Evolutionary conservation across 2,888 invertebrate species (phyloP), one percentile per base, ranked within the genome.

Genomic region (Rotaria macrura): DNA sequence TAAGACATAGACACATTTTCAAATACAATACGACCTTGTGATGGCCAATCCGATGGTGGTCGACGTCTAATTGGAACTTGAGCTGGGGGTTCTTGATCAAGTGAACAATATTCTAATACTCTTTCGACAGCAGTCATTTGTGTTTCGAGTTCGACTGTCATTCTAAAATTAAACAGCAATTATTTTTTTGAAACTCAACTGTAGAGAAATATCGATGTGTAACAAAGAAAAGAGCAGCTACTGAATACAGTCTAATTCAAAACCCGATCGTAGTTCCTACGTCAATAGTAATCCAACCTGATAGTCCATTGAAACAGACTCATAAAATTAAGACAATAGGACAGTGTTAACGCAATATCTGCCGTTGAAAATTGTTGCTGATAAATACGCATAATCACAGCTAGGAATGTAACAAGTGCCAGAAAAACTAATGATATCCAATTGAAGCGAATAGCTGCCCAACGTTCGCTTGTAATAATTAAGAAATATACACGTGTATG

Each of bases 371-470:
- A n/a, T 1, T 14, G 25, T 5, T 79, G 17, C 10, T n/a, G 7
- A 20, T 4, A 3, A 2, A 79, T n/a, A 7, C 52, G 52, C 23
- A 52, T 6, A 52, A 52, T 23, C 12, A 79, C 9, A 14, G 79
- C 79, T 2, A 79, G n/a, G 7, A 43, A 10, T 3, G 96, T 95
- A 0, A 97, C 96, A 83, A 95, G 90, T 0, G 93, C 93, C 87
- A 97, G 95, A 91, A 96, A 97, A 10, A 94, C 87, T 0, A 95
- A 93, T 89, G 96, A 96, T 85, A 96, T 93, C 88, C 95, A 92
- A 90, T 98, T 98, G 88, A 98, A 91, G 93, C 95, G 95, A 89
- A 96, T 95, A 0, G 96, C 97, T 89, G 98, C 96, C 88, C 97
- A 96, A 87, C 97, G 93, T 29, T 95, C 95, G 9, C 95, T 94